Conservation (phyloP, 2,888 invertebrate species). For the Auanema freiburgensis region DNA sequence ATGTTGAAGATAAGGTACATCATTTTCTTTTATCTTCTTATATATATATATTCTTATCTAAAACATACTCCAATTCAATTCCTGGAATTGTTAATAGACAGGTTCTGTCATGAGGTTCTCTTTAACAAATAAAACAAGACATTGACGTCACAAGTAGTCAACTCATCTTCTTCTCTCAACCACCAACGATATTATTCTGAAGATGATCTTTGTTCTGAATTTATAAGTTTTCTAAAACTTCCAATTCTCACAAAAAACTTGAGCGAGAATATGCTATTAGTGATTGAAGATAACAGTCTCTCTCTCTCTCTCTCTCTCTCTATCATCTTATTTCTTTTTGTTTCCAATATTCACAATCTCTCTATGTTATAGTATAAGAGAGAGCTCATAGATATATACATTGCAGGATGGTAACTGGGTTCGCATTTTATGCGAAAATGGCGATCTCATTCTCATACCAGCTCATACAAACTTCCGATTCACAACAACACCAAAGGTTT, state of each 20-base stretch:
- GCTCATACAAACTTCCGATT: constrained; percentile 94
- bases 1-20: constrained; percentile 54
- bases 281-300: no score
- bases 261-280: neutral
- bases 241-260: neutral
- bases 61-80: constrained; percentile 3
- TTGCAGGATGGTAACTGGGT: constrained; percentile 80
- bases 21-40: neutral
- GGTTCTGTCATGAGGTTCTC: constrained; percentile 1
- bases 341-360: neutral
- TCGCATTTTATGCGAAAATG: constrained; percentile 80
- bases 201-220: no score
- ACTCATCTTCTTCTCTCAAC: no score
- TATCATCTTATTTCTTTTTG: constrained; percentile 1
- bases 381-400: neutral
- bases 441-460: constrained; percentile 89
- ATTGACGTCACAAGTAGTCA: no score
- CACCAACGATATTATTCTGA: no score
- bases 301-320: no score
- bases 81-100: constrained; percentile 6
- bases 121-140: no score
- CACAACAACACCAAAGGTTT: constrained; percentile 69
- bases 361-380: no score
- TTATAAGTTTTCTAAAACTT: no score
- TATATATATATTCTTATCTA: neutral